phyloP scores from a whole-genome alignment of 2,113 vertebrate species.

The Ramphastos sulfuratus region DNA sequence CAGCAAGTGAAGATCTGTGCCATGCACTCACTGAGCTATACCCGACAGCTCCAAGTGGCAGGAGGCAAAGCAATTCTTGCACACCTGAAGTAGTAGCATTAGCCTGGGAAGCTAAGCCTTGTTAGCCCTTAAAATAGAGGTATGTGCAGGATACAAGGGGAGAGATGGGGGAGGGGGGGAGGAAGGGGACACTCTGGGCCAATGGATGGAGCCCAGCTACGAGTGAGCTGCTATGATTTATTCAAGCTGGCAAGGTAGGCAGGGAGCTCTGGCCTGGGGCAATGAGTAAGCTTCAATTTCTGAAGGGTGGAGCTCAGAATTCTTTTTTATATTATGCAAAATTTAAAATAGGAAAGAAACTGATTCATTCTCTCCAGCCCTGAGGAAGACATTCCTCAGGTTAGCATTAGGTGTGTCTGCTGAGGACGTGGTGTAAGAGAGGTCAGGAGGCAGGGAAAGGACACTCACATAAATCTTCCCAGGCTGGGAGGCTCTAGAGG shows the following conservation, averaged over 20 bases:
- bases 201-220: background rate
- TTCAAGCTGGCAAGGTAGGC: background rate
- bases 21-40: background rate
- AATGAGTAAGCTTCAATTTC: constrained; percentile 25
- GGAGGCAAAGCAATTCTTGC: background rate
- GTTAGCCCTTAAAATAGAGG: background rate
- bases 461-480: no score
- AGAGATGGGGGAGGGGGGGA: background rate
- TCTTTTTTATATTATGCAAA: background rate
- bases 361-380: constrained; percentile 20
- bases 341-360: constrained; percentile 15
- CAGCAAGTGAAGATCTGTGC: background rate
- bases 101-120: background rate
- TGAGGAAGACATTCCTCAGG: background rate
- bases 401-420: background rate
- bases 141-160: accelerated
- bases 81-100: background rate
- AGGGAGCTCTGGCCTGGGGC: background rate
- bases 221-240: background rate
- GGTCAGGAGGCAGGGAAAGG: background rate
- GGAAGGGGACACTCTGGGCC: background rate
- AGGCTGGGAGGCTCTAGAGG: background rate
- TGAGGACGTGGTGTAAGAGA: background rate
- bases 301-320: constrained; percentile 21
- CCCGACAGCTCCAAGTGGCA: no score